Base-by-base conservation (phyloP, 2,888 invertebrate genomes). In the Petrophora chlorosata region DNA sequence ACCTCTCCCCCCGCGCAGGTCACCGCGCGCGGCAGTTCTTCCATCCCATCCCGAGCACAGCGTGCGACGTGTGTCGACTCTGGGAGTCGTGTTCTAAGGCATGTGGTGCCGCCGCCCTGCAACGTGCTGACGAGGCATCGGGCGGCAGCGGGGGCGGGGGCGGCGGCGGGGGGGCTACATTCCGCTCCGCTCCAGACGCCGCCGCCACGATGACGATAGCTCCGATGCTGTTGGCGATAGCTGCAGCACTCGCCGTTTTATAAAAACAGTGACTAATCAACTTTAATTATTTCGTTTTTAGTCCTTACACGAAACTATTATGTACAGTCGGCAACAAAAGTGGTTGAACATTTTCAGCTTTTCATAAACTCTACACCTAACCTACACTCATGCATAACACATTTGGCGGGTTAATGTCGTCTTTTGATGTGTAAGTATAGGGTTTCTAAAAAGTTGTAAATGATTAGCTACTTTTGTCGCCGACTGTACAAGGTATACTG, bases 11-110 rank as follows among this genome's bases (percentile, higher is more conserved):
- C 22, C 12, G 22, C 5, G n/a, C 71, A 96, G 96, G 95, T 66
- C 94, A 96, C 67, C 93, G 94, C 70, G 97, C 96, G 0, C 92
- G 96, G 60, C 93, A 94, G 62, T 97, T 97, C 84, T 97, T 96
- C 84, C 92, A 93, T 56, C 92, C 95, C 2, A 91, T 92, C 34
- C 84, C 90, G 51, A 92, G 94, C 22, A 94, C 94, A 1, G 88
- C 95, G 10, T 97, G 97, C 78, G 96, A 97, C 84, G 94, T 97
- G 69, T 97, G 97, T 73, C 95, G 96, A 64, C 73, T 69, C 59
- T 89, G 89, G 88, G 64, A 61, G 59, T 82, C 89, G 23, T 90
- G 89, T 63, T 74, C 74, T 9, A 75, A 77, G 53, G 86, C 85
- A 3, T 90, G 89, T 62, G 89, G 89, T 29, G 53, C 80, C 1